These are phyloP conservation scores for Olivierus martensii DNA, from an alignment of 1,140 invertebrate species.

Conservation along the genomic window DNA sequence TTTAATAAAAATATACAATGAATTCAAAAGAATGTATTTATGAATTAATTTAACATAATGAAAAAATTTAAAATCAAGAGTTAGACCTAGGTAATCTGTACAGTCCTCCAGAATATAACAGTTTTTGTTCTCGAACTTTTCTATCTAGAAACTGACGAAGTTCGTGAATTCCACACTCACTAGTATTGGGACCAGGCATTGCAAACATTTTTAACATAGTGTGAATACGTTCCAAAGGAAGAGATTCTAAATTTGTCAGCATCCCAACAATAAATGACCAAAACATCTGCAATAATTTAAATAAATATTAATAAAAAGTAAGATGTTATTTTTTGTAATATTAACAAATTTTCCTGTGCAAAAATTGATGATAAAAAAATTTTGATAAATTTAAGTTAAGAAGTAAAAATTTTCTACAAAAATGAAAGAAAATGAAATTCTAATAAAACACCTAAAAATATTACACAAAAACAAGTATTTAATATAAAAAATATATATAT, in stretches of 20 bases:
- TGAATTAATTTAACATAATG: too few species aligned
- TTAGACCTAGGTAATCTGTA: conserved; percentile 48
- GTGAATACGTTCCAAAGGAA: conserved; percentile 86
- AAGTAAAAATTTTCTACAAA: too few species aligned
- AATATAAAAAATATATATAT: too few species aligned
- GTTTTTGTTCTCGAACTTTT: conserved; percentile 78
- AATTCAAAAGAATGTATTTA: too few species aligned
- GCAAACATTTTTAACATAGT: conserved; percentile 96
- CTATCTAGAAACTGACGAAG: conserved; percentile 76
- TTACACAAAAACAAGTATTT: too few species aligned
- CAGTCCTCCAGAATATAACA: conserved; percentile 67
- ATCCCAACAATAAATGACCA: conserved; percentile 96
- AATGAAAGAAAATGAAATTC: too few species aligned
- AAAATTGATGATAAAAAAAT: too few species aligned
- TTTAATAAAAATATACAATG: too few species aligned
- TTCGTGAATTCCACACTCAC: conserved; percentile 77
- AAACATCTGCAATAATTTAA: conserved; percentile 44
- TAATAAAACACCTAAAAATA: too few species aligned
- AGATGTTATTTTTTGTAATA: conserved; percentile 1
- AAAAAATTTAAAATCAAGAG: conserved; percentile 5
- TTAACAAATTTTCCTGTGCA: background rate
- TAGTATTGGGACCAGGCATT: conserved; percentile 58
- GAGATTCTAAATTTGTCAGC: conserved; percentile 85
- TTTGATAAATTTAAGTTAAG: too few species aligned
- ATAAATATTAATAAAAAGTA: conserved; percentile 17